These are phyloP conservation scores for Chlorops oryzae DNA, from an alignment of 1,140 invertebrate genomes.

Conservation along the genomic window DNA sequence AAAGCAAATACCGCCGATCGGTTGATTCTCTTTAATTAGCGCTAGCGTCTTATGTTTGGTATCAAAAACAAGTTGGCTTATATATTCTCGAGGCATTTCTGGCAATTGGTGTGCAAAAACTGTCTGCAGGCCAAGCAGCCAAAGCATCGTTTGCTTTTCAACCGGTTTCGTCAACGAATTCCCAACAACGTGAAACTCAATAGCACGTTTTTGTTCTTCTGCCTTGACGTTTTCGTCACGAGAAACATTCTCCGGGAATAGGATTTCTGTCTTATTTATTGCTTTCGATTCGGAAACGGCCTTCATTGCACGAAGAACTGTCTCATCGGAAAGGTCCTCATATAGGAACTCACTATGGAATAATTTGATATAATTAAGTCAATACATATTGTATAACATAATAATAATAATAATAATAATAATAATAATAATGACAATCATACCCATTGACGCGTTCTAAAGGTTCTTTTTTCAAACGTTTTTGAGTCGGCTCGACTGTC, in stretches of 20 bases:
- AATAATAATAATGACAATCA: not conserved
- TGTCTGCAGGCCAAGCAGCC: slow-evolving; percentile 85
- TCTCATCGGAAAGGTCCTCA: slow-evolving; percentile 38
- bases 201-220: slow-evolving; percentile 82
- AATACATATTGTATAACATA: not conserved
- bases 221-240: slow-evolving; percentile 85
- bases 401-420: no score
- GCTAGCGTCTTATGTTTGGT: slow-evolving; percentile 94
- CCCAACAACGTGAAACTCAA: slow-evolving; percentile 89
- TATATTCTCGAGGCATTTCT: slow-evolving; percentile 97
- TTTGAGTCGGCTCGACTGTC: slow-evolving; percentile 29
- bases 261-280: slow-evolving; percentile 48
- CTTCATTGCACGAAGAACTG: slow-evolving; percentile 41
- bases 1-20: slow-evolving; percentile 98
- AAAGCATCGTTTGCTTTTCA: slow-evolving; percentile 83
- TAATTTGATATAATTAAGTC: not conserved
- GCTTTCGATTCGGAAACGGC: slow-evolving; percentile 41
- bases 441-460: slow-evolving; percentile 30
- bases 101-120: slow-evolving; percentile 94
- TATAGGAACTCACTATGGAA: slow-evolving; percentile 22
- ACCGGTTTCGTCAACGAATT: slow-evolving; percentile 85
- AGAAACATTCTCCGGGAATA: slow-evolving; percentile 78
- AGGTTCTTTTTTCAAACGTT: slow-evolving; percentile 37
- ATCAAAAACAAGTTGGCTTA: slow-evolving; percentile 95
- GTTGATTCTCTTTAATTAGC: slow-evolving; percentile 82